phyloP scores from a whole-genome alignment of 2,113 vertebrate genomes.

The Hippopotamus amphibius region DNA sequence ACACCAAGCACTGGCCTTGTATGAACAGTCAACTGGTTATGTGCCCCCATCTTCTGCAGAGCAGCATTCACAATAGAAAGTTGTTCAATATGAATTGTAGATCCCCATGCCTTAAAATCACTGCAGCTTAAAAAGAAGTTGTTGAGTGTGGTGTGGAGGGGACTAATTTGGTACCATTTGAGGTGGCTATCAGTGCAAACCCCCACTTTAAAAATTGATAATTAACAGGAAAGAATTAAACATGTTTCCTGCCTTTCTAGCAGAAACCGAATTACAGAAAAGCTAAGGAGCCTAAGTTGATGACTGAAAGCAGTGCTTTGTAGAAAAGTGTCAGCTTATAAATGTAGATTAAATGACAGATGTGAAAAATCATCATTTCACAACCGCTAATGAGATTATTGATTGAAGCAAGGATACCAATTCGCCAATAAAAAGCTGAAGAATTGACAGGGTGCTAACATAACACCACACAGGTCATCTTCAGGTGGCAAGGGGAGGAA shows the following conservation, averaged over 20 bases:
- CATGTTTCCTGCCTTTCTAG: not conserved
- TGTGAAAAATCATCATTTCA: not conserved
- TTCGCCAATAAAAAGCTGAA: not conserved
- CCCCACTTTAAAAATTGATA: constrained; percentile 28
- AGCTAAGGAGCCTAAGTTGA: not conserved
- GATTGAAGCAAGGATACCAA: not conserved
- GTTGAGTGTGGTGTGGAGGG: not conserved
- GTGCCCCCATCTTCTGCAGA: not conserved
- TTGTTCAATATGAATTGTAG: not conserved
- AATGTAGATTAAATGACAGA: constrained; percentile 29
- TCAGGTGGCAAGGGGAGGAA: not conserved
- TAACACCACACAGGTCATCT: not conserved
- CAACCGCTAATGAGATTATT: constrained; percentile 7
- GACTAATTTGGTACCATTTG: not conserved
- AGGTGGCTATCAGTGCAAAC: constrained; percentile 37
- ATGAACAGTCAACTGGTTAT: not conserved
- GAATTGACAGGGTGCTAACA: not conserved
- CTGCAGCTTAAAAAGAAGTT: not conserved
- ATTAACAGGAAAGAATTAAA: constrained; percentile 41
- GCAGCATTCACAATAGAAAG: constrained; percentile 19
- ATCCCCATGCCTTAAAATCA: not conserved
- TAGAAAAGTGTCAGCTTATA: not conserved
- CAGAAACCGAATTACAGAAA: constrained; percentile 35
- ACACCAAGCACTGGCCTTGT: not conserved
- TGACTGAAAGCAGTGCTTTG: constrained; percentile 17